A percentile compares a stretch with the other conserved stretches of the same genome.
phyloP scores from a whole-genome alignment of 2,797 vertebrate species.

The Liparis tanakae region DNA sequence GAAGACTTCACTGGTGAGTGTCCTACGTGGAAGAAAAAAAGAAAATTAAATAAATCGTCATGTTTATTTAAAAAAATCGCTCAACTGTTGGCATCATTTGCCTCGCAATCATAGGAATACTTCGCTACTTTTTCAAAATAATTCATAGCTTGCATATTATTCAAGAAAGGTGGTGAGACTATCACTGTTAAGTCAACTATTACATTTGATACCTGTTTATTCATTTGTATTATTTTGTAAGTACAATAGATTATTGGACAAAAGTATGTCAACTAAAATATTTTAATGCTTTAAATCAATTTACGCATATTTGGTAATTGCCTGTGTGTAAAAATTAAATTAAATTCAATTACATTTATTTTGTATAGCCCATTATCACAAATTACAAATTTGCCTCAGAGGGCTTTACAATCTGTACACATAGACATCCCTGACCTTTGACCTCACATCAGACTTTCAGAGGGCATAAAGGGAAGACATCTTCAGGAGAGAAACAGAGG shows the following conservation, averaged over 20 bases:
- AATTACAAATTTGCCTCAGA: no score
- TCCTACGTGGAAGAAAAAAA: background rate
- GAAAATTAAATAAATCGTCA: background rate
- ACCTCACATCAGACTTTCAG: no score
- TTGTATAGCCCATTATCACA: no score
- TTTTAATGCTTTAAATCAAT: background rate
- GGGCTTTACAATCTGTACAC: no score
- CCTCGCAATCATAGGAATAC: background rate
- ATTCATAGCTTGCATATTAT: background rate
- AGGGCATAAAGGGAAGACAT: no score
- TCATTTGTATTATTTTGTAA: slow-evolving; percentile 1
- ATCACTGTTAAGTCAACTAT: background rate
- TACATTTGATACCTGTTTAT: background rate
- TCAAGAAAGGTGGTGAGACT: background rate
- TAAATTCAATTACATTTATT: no score
- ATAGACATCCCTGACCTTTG: no score
- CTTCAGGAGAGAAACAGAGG: no score
- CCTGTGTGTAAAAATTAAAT: background rate
- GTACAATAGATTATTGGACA: background rate
- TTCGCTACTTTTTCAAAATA: background rate
- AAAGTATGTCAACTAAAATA: background rate
- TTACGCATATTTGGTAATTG: background rate
- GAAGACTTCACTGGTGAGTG: slow-evolving; percentile 93
- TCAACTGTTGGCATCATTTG: background rate
- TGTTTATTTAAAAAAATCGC: no score